These are phyloP conservation scores for Neomonachus schauinslandi DNA, from an alignment of 2,113 vertebrate genomes.

Conservation along the genomic window DNA sequence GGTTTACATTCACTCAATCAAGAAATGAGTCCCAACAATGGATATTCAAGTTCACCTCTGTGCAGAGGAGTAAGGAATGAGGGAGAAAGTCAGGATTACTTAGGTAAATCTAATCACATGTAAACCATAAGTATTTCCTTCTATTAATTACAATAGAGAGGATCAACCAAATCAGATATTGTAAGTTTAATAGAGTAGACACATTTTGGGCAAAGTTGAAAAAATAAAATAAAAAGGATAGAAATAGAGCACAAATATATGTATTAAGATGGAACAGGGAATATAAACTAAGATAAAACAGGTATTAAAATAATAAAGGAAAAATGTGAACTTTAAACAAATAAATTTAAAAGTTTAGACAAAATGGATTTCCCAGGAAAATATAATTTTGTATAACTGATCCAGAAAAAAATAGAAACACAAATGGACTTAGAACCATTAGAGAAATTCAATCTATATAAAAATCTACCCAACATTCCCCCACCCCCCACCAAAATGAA, in stretches of 20 bases:
- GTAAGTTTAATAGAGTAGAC: not conserved
- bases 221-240: not conserved
- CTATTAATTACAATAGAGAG: not conserved
- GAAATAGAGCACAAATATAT: not conserved
- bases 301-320: not conserved
- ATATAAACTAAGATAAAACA: not conserved
- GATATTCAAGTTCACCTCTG: not conserved
- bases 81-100: not conserved
- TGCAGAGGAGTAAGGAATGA: not conserved
- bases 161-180: not conserved
- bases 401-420: not conserved
- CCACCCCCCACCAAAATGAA: not conserved
- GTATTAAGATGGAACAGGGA: not conserved
- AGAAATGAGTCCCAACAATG: not conserved
- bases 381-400: not conserved
- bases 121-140: not conserved
- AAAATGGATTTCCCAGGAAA: not conserved
- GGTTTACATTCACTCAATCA: not conserved
- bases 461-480: not conserved
- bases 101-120: not conserved
- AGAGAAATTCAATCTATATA: not conserved
- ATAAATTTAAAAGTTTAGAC: not conserved
- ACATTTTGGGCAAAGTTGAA: not conserved
- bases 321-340: not conserved
- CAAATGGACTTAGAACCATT: not conserved